A percentile compares a stretch with the other conserved stretches of the same genome.
Evolutionary conservation across 2,888 invertebrate genomes (phyloP).

Genomic region (Pedicia rivosa): DNA sequence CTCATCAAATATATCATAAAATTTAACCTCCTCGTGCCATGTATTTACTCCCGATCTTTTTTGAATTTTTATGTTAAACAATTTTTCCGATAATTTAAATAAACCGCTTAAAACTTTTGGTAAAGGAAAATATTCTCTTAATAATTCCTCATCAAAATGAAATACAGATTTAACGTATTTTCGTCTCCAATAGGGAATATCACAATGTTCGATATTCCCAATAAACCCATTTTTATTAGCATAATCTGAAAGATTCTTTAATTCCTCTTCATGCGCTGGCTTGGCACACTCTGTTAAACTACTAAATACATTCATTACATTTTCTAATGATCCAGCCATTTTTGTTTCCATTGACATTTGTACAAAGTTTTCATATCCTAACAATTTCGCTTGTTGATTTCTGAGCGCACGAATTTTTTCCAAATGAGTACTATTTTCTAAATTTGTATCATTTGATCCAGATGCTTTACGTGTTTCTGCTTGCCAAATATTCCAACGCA

Average conservation of each 20-base stretch:
- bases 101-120: conserved; percentile 63
- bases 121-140: conserved; percentile 70
- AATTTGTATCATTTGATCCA: conserved; percentile 39
- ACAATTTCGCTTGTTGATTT: conserved; percentile 49
- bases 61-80: conserved; percentile 64
- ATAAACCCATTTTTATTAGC: conserved; percentile 56
- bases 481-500: conserved; percentile 76
- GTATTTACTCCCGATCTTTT: conserved; percentile 47
- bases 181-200: conserved; percentile 75
- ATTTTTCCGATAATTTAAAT: conserved; percentile 53
- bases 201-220: conserved; percentile 57
- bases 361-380: conserved; percentile 66
- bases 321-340: conserved; percentile 68
- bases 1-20: conserved; percentile 61
- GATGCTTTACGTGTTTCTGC: conserved; percentile 58
- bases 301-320: conserved; percentile 52
- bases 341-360: conserved; percentile 90
- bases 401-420: conserved; percentile 61
- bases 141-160: conserved; percentile 50
- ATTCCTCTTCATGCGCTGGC: conserved; percentile 59
- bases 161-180: conserved; percentile 51
- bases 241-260: conserved; percentile 53
- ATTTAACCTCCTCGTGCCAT: conserved; percentile 79
- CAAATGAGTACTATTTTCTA: conserved; percentile 55
- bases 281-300: conserved; percentile 49